Conservation (phyloP, 2,113 vertebrate genomes). For the Blennius ocellaris region DNA sequence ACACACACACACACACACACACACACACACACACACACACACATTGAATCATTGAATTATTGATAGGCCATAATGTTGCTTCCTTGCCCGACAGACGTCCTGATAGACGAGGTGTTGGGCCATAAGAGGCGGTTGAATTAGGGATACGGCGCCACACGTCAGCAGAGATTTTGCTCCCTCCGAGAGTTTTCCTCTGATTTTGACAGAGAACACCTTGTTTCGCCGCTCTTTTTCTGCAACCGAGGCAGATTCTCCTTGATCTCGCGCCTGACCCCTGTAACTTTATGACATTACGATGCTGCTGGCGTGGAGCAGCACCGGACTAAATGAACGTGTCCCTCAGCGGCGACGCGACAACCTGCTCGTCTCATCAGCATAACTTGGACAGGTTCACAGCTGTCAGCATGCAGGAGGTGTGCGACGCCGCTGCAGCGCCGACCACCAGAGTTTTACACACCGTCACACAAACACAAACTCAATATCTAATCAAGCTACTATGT, state of each 20-base stretch:
- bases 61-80: conserved; percentile 83
- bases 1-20: conserved; percentile 16
- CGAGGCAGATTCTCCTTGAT: conserved; percentile 77
- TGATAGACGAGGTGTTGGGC: conserved; percentile 79
- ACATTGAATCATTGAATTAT: conserved; percentile 77
- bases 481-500: too few species aligned
- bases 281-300: conserved; percentile 65
- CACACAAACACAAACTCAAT: not conserved
- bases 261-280: conserved; percentile 76
- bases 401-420: conserved; percentile 43
- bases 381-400: conserved; percentile 51
- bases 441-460: not conserved
- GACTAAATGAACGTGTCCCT: conserved; percentile 71
- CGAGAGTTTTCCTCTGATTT: conserved; percentile 73
- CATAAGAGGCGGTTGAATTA: conserved; percentile 79
- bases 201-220: conserved; percentile 77
- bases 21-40: conserved; percentile 3
- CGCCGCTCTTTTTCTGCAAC: conserved; percentile 68
- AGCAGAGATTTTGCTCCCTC: conserved; percentile 80
- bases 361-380: conserved; percentile 74
- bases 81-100: conserved; percentile 70
- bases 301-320: conserved; percentile 51
- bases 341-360: conserved; percentile 59
- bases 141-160: conserved; percentile 70
- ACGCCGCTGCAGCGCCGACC: conserved; percentile 2